These are phyloP conservation scores for Crypturellus undulatus DNA, from an alignment of 2,113 vertebrate genomes.

Conservation along the genomic window DNA sequence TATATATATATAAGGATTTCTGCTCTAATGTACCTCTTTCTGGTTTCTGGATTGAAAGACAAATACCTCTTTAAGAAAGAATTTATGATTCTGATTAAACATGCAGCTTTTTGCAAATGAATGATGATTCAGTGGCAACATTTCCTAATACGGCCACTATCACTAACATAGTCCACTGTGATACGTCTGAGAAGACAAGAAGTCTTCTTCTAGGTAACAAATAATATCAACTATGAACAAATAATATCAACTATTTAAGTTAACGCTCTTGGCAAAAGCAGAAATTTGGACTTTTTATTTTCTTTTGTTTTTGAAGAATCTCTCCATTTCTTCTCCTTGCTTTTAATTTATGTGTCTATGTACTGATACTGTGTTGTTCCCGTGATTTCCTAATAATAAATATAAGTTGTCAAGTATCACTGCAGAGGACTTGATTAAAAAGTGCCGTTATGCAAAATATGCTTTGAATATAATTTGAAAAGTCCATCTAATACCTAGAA, in stretches of 20 bases:
- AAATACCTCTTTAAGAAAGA: neutral
- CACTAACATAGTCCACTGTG: neutral
- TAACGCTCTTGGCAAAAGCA: neutral
- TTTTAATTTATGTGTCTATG: neutral
- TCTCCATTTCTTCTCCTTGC: neutral
- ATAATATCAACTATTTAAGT: neutral
- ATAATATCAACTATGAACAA: neutral
- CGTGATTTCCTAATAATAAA: neutral
- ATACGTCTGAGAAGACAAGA: neutral
- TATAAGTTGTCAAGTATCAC: neutral
- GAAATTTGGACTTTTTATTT: neutral
- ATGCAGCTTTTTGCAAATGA: neutral
- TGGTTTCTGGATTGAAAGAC: neutral
- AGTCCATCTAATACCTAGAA: neutral
- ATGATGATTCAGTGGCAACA: neutral
- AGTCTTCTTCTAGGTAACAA: neutral
- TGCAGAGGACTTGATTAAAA: neutral
- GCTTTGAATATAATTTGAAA: neutral
- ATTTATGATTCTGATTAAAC: neutral
- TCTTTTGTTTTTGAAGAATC: neutral
- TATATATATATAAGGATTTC: neutral
- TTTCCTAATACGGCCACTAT: neutral
- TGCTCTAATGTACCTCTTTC: neutral
- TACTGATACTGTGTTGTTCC: neutral
- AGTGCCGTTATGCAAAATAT: neutral